phyloP scores from a whole-genome alignment of 2,113 vertebrate genomes.

The Orcinus orca region DNA sequence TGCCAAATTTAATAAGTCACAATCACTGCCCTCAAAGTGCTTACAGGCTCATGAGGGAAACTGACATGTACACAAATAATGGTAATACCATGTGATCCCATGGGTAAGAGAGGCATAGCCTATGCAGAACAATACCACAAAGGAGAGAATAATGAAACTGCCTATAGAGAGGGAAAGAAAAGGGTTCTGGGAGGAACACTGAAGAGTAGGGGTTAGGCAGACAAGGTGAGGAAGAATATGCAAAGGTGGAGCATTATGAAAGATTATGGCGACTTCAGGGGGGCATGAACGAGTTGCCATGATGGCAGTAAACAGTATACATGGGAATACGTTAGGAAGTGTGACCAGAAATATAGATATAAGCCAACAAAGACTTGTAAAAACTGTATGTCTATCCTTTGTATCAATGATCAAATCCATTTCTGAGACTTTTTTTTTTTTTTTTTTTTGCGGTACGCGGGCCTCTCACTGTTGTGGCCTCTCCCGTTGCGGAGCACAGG shows the following conservation, averaged over 20 bases:
- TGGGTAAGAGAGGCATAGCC: neutral
- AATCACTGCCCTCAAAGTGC: neutral
- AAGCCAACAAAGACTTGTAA: neutral
- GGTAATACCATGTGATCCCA: neutral
- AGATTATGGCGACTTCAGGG: neutral
- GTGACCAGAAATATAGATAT: neutral
- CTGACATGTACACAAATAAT: neutral
- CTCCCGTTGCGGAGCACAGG: too few relatives aligned
- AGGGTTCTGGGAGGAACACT: neutral
- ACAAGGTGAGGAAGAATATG: neutral
- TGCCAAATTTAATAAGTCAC: neutral
- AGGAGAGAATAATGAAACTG: neutral
- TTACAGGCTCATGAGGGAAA: neutral
- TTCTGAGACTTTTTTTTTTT: neutral
- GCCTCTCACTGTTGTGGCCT: too few relatives aligned
- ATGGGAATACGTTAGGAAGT: neutral
- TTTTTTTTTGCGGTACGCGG: too few relatives aligned
- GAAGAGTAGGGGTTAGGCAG: neutral
- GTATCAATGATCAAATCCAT: neutral
- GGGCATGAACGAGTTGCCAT: neutral
- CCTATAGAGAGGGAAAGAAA: neutral
- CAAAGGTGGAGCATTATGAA: neutral
- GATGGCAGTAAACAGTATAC: neutral
- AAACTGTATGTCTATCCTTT: neutral
- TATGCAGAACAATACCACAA: neutral